Percentiles rank a stretch among this genome's conserved stretches.
These are phyloP conservation scores for Danaus plexippus DNA, from an alignment of 1,140 invertebrate genomes.

Conservation along the genomic window DNA sequence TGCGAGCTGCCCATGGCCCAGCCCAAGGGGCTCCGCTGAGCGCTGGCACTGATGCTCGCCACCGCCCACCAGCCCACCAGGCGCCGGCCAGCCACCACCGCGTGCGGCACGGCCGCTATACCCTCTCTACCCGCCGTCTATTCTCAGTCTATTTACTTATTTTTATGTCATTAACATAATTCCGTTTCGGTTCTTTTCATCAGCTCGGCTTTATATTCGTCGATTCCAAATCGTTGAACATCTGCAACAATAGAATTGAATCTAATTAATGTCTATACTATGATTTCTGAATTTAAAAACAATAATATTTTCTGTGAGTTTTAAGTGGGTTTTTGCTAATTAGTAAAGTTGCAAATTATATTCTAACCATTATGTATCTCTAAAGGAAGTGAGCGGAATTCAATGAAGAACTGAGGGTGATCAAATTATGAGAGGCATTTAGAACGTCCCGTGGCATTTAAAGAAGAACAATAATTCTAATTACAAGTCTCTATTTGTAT, in stretches of 20 bases:
- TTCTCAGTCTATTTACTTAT: too few species aligned
- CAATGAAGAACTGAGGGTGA: slow-evolving; percentile 36
- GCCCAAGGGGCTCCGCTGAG: slow-evolving; percentile 62
- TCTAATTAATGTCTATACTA: slow-evolving; percentile 13
- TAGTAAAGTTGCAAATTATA: slow-evolving; percentile 31
- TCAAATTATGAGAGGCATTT: slow-evolving; percentile 29
- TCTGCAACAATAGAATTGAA: slow-evolving; percentile 45
- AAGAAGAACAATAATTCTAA: slow-evolving; percentile 42
- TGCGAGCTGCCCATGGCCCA: slow-evolving; percentile 67
- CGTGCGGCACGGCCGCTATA: slow-evolving; percentile 35
- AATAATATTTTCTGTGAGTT: background rate
- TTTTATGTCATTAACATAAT: slow-evolving; percentile 11
- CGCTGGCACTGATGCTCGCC: slow-evolving; percentile 41
- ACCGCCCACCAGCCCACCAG: slow-evolving; percentile 48
- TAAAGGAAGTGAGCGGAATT: slow-evolving; percentile 33
- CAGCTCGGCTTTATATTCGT: slow-evolving; percentile 30
- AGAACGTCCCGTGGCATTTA: slow-evolving; percentile 16
- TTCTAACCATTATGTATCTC: slow-evolving; percentile 27
- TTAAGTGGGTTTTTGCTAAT: slow-evolving; percentile 8
- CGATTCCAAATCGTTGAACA: slow-evolving; percentile 25
- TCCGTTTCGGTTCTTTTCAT: slow-evolving; percentile 19
- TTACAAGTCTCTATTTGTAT: slow-evolving; percentile 26
- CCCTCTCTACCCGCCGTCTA: too few species aligned
- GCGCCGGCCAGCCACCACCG: slow-evolving; percentile 53
- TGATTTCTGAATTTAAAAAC: background rate